Evolutionary conservation across 2,888 invertebrate genomes (phyloP), one percentile per base, ranked within the genome.

Genomic region (Metalampra italica): DNA sequence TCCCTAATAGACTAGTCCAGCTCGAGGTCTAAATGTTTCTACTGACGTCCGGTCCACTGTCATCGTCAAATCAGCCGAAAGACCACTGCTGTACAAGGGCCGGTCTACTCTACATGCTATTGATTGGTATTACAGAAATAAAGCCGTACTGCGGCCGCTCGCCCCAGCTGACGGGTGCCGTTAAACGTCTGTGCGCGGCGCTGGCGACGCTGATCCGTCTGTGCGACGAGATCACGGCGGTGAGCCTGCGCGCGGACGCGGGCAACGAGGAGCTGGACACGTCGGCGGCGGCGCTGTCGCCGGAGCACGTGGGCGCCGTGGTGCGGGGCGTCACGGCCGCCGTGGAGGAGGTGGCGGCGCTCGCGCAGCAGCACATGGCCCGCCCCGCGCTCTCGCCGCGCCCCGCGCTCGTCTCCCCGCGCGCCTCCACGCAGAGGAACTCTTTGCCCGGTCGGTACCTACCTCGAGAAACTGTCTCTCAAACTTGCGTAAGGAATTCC

Each of bases 211-310:
- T 98, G 60, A 94, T 98, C 64, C 94, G 96, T 66, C 91, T 97
- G 57, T 97, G 97, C 78, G 98, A 98, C 79, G 96, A 97, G 78
- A 94, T 96, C 45, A 91, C 97, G 55, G 93, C 93, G 57, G 93
- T 94, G 42, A 93, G 94, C 62, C 91, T 93, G 67, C 90, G 92
- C n/a, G 91, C 92, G 29, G 91, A 86, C 55, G 78, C 80, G 1
- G 77, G 74, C 12, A 79, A 83, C 45, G 78, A 83, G 52, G 80
- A 82, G 56, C 50, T 79, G 43, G 86, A 85, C 39, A 73, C 78
- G 12, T 74, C 81, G 0, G 69, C 74, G 11, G 73, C 78, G 39
- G 87, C 86, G 1, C 51, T 85, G 51, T 83, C 83, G 0, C 82
- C 85, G 1, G 87, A 85, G 39, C 84, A 83, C 55, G 88, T 87